Conservation (phyloP, 2,113 vertebrate species). For the Ellobius talpinus region DNA sequence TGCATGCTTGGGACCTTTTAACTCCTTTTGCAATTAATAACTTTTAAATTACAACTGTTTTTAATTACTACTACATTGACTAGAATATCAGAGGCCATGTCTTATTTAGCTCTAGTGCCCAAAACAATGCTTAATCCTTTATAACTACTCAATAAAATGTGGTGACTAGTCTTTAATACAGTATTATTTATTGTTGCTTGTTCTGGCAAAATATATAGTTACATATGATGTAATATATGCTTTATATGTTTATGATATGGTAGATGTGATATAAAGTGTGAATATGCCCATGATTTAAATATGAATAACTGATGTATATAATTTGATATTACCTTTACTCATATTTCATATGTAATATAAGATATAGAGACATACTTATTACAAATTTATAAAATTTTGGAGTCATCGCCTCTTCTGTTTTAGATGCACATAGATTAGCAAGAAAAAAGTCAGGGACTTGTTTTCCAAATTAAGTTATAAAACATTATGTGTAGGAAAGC, state of each 20-base stretch:
- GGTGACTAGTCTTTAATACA: not conserved
- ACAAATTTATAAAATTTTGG: not conserved
- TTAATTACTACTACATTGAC: not conserved
- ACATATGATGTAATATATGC: not conserved
- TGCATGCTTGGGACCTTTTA: not conserved
- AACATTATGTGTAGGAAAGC: not conserved
- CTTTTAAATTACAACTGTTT: constrained; percentile 40
- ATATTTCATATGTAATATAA: not conserved
- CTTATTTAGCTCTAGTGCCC: not conserved
- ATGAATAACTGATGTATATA: not conserved
- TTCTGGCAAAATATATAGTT: not conserved
- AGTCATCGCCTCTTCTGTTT: not conserved
- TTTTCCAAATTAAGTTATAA: constrained; percentile 31
- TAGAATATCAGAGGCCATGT: not conserved
- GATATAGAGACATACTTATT: not conserved
- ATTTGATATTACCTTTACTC: not conserved
- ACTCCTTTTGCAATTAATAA: not conserved
- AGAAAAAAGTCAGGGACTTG: constrained; percentile 31
- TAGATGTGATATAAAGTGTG: not conserved
- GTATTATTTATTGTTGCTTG: constrained; percentile 15
- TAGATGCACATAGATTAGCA: not conserved
- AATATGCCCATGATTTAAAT: not conserved
- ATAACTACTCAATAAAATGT: not conserved
- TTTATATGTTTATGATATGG: not conserved
- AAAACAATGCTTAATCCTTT: not conserved